Percentiles rank a stretch among this genome's conserved stretches.
Evolutionary conservation across 2,888 invertebrate genomes (phyloP).

Genomic region (Drosophila subquinaria): DNA sequence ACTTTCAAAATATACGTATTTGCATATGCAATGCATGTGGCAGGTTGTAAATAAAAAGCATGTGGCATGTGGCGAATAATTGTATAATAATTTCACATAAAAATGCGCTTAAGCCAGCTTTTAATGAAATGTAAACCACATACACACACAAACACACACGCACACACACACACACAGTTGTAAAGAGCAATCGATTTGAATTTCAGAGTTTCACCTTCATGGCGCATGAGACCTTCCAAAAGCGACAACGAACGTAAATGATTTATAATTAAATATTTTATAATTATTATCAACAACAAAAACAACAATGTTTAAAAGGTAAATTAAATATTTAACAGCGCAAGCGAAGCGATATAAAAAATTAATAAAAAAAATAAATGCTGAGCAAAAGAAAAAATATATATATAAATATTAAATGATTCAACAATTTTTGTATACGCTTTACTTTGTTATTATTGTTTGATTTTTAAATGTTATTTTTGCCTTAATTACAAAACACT

Average conservation of each 20-base stretch:
- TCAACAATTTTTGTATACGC: constrained; percentile 43
- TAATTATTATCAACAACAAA: constrained; percentile 58
- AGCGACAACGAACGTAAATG: constrained; percentile 51
- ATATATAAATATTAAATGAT: constrained; percentile 36
- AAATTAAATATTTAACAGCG: constrained; percentile 32
- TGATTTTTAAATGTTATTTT: constrained; percentile 12
- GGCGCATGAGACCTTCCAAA: constrained; percentile 72
- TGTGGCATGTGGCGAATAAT: constrained; percentile 37
- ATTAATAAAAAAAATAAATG: constrained; percentile 51
- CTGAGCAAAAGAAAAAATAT: constrained; percentile 34
- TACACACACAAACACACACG: constrained; percentile 15
- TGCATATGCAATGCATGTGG: constrained; percentile 39
- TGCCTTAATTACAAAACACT: constrained; percentile 63
- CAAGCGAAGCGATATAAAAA: constrained; percentile 16
- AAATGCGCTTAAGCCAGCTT: constrained; percentile 71
- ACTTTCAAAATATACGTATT: constrained; percentile 70
- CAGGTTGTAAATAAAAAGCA: background rate
- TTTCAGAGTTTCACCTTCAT: constrained; percentile 72
- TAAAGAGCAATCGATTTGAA: constrained; percentile 52
- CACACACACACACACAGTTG: constrained; percentile 15
- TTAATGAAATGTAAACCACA: constrained; percentile 73
- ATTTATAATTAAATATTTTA: constrained; percentile 81
- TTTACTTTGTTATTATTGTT: constrained; percentile 8
- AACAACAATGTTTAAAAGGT: constrained; percentile 48
- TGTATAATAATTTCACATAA: constrained; percentile 74